These are phyloP conservation scores for Leptinotarsa haldemani DNA, from an alignment of 2,888 invertebrate species.

Conservation along the genomic window DNA sequence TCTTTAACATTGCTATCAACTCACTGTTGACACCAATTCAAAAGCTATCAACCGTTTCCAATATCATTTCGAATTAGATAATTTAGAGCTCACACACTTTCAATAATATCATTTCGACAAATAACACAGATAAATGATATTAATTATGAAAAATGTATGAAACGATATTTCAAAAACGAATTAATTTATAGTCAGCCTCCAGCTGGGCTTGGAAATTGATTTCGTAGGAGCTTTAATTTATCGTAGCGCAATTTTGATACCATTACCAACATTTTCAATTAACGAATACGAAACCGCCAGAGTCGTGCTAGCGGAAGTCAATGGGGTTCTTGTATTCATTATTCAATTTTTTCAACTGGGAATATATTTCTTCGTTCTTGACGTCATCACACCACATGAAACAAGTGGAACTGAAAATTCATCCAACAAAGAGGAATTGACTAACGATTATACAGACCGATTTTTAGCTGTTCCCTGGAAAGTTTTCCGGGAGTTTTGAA, in stretches of 20 bases:
- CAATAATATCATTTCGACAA: constrained; percentile 9
- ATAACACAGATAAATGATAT: constrained; percentile 17
- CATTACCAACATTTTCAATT: constrained; percentile 19
- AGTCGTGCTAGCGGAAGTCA: constrained; percentile 5
- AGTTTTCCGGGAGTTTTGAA: too few relatives aligned
- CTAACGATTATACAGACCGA: too few relatives aligned
- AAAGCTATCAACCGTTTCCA: background rate
- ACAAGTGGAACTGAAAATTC: too few relatives aligned
- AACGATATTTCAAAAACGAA: constrained; percentile 34
- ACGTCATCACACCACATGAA: too few relatives aligned
- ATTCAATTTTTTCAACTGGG: too few relatives aligned
- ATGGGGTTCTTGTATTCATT: background rate
- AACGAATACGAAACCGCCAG: constrained; percentile 4
- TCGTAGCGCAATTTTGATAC: constrained; percentile 30
- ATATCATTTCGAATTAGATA: background rate
- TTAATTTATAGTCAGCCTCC: constrained; percentile 33
- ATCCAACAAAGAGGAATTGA: too few relatives aligned
- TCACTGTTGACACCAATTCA: background rate
- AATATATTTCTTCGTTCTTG: too few relatives aligned
- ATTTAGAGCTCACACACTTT: background rate
- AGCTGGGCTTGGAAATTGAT: constrained; percentile 39
- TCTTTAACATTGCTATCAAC: background rate
- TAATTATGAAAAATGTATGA: constrained; percentile 21
- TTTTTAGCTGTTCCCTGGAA: too few relatives aligned
- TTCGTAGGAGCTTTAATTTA: constrained; percentile 33